phyloP scores from a whole-genome alignment of 1,140 invertebrate genomes.

The Lepidotrigona ventralis region DNA sequence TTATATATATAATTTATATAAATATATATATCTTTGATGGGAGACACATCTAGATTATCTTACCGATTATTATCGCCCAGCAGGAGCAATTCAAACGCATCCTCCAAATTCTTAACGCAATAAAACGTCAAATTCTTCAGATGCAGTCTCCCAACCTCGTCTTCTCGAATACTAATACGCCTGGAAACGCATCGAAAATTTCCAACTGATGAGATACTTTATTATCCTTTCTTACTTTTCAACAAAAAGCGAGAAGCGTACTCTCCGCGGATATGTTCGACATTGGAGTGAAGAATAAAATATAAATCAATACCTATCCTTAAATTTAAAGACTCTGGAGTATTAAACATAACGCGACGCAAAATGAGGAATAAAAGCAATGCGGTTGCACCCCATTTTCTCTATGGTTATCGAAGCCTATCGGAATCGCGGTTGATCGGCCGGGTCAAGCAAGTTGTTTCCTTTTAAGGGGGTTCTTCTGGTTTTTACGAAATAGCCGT shows the following conservation, averaged over 20 bases:
- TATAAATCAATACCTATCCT: no score
- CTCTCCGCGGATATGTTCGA: no score
- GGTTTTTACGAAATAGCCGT: constrained; percentile 59
- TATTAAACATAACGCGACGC: no score
- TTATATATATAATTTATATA: no score
- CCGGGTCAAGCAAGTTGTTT: background rate
- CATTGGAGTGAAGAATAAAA: no score
- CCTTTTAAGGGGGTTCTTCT: background rate
- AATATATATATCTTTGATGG: no score
- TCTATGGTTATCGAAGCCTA: constrained; percentile 43
- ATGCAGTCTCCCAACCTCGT: constrained; percentile 82
- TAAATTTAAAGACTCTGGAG: no score
- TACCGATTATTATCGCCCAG: constrained; percentile 83
- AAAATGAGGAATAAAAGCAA: background rate
- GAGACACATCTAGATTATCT: background rate
- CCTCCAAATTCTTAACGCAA: constrained; percentile 81
- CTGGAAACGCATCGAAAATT: constrained; percentile 57
- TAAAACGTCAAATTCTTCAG: constrained; percentile 83
- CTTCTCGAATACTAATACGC: constrained; percentile 82
- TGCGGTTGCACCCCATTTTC: constrained; percentile 12
- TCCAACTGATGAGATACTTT: background rate
- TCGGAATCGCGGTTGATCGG: constrained; percentile 17
- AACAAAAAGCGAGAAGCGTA: background rate
- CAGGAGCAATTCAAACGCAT: constrained; percentile 83
- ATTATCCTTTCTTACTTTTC: background rate